A percentile compares a stretch with the other conserved stretches of the same genome.
These are phyloP conservation scores for Periplaneta americana DNA, from an alignment of 1,140 invertebrate genomes.

Conservation along the genomic window DNA sequence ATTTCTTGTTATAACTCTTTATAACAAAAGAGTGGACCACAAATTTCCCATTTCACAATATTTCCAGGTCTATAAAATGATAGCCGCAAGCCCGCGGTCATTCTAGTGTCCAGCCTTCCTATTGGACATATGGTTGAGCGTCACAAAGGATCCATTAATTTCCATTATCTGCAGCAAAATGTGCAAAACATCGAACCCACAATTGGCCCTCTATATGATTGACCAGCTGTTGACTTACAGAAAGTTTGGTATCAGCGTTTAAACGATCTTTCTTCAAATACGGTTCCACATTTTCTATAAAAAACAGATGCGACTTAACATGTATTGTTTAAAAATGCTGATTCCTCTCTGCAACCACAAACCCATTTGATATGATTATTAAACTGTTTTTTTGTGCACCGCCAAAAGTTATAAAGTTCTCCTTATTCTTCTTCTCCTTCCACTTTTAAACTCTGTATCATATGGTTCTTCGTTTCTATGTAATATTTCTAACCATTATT, in stretches of 20 bases:
- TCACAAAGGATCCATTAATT: background rate
- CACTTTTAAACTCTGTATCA: no score
- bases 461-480: no score
- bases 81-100: background rate
- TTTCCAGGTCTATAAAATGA: background rate
- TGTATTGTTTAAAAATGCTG: background rate
- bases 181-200: background rate
- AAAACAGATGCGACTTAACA: background rate
- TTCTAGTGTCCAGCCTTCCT: no score
- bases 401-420: background rate
- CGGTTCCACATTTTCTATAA: background rate
- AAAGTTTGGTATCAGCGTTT: background rate
- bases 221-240: background rate
- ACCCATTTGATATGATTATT: background rate
- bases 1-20: background rate
- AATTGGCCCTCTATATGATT: background rate
- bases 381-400: background rate
- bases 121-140: background rate
- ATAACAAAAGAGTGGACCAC: background rate
- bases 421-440: no score
- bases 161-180: background rate
- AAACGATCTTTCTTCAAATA: background rate
- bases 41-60: background rate
- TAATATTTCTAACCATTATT: no score
- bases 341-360: background rate